Base-by-base conservation (phyloP, 2,888 invertebrate species). In the Frankliniella intonsa region DNA sequence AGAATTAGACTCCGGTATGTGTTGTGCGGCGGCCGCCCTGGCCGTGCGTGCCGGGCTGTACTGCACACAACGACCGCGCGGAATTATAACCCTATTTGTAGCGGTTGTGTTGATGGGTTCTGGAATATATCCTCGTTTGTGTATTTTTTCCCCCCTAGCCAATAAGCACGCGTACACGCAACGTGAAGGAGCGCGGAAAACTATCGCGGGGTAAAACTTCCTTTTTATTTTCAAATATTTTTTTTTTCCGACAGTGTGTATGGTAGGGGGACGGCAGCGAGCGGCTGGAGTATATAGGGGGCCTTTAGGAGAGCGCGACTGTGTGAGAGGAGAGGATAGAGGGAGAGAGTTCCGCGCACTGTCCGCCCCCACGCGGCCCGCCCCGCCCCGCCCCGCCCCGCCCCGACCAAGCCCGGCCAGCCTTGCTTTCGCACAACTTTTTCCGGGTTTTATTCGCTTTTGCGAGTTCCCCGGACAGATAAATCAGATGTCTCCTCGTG, bases 401-500 rank as follows among this genome's bases (percentile, higher is more conserved):
- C 38, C 38, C 38, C 3, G 38, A 2, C 38, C 38, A 38, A 38
- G 38, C 62, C 0, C 14, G 14, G 62, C 62, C 19, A 62, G 62
- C 62, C 62, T 25, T 22, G 69, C 69, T 76, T 76, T 25, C 69
- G 69, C 25, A 12, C 69, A 76, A 76, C 69, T 76, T 76, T 76
- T 76, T 38, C 22, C 69, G 69, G 22, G 69, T 76, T 76, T 76
- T 76, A 76, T 76, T 76, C 69, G 69, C 69, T 76, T 38, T 62
- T 25, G 69, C 69, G 69, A 76, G 69, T 76, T 76, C 69, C 69
- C 69, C 22, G 25, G 69, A 12, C 69, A 76, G 69, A 76, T 76
- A 76, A 76, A 76, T 76, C 69, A 76, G 69, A 76, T 76, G 69
- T 76, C 69, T 76, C 69, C 69, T 9, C 69, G 69, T n/a, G 62